Evolutionary conservation across 2,888 invertebrate genomes (phyloP).

Genomic region (Encarsia formosa): DNA sequence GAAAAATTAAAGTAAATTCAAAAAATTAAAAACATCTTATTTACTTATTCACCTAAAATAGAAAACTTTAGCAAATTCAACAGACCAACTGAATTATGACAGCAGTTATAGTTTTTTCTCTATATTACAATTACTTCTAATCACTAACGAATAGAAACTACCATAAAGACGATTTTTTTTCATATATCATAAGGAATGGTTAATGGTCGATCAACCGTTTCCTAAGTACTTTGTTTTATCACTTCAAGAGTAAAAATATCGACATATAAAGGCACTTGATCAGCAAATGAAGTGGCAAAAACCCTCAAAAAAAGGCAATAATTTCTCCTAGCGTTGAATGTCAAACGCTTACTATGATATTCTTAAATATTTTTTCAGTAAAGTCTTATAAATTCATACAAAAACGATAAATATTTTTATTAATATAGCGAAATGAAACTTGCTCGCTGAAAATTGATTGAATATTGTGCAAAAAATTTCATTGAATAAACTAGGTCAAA

Average conservation of each 20-base stretch:
- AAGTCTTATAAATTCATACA: no score
- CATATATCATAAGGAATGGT: slow-evolving; percentile 8
- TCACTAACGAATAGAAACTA: slow-evolving; percentile 15
- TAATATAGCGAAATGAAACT: no score
- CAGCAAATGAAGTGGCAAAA: slow-evolving; percentile 17
- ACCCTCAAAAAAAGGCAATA: no score
- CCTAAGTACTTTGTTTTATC: slow-evolving; percentile 26
- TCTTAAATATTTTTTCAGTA: no score
- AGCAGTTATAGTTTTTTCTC: neutral
- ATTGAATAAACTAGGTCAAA: no score
- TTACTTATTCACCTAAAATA: slow-evolving; percentile 2
- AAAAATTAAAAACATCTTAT: neutral
- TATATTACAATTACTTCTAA: slow-evolving; percentile 20
- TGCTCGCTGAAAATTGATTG: no score
- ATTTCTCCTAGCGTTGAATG: no score
- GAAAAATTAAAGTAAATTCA: neutral
- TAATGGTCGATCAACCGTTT: slow-evolving; percentile 3
- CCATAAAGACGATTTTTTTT: slow-evolving; percentile 7
- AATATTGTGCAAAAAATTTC: no score
- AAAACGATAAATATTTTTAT: no score
- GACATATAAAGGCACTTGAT: slow-evolving; percentile 25
- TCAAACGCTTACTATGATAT: no score
- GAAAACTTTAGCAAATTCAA: slow-evolving; percentile 8
- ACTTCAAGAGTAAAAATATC: slow-evolving; percentile 16
- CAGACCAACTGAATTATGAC: neutral